These are phyloP conservation scores for Turnix velox DNA, from an alignment of 2,113 vertebrate genomes.

Conservation along the genomic window DNA sequence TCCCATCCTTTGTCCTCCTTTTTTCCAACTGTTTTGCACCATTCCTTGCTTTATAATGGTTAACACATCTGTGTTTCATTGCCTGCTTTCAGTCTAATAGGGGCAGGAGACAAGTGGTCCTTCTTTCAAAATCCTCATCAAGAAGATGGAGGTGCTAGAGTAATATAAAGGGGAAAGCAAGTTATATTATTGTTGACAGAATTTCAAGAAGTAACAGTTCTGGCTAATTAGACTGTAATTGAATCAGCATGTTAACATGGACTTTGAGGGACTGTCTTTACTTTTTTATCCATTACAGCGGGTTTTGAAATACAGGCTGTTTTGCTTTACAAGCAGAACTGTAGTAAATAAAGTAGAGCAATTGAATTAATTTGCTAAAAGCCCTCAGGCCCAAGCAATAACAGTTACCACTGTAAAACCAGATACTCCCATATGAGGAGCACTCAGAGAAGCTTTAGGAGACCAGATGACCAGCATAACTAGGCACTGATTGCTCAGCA, in stretches of 20 bases:
- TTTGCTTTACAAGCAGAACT: conserved; percentile 33
- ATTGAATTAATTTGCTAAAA: not conserved
- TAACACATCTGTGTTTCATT: conserved; percentile 16
- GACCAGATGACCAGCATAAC: not conserved
- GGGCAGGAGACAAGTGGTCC: not conserved
- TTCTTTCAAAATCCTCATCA: not conserved
- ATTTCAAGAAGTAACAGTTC: conserved; percentile 33
- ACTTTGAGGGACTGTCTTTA: not conserved
- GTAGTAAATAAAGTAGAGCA: not conserved
- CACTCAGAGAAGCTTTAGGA: not conserved
- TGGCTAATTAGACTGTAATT: conserved; percentile 22
- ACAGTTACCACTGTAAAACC: not conserved
- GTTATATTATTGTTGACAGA: conserved; percentile 38
- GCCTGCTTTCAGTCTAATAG: not conserved
- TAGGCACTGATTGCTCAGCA: not conserved
- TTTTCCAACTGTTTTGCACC: not conserved
- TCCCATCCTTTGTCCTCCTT: not conserved
- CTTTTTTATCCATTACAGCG: not conserved
- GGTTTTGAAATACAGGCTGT: not conserved
- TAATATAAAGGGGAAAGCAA: not conserved
- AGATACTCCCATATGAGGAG: not conserved
- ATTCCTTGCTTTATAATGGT: not conserved
- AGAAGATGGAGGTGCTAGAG: not conserved
- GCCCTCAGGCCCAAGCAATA: not conserved
- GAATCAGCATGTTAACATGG: not conserved